phyloP scores from a whole-genome alignment of 2,888 invertebrate species.

The Meghimatium bilineatum region DNA sequence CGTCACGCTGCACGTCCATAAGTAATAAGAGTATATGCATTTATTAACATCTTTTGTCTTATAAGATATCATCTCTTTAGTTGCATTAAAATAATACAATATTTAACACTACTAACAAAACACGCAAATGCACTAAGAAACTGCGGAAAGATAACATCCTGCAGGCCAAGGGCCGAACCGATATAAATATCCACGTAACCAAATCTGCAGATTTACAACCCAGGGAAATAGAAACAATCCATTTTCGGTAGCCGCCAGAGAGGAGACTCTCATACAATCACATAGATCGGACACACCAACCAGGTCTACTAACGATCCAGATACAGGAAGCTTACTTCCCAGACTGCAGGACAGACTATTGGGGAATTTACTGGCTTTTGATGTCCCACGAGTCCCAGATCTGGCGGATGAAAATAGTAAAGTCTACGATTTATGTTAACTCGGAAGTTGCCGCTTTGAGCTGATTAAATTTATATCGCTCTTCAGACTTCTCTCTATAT shows the following conservation, averaged over 20 bases:
- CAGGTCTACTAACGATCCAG: not conserved
- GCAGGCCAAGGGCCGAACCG: too few species aligned
- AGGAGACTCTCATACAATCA: not conserved
- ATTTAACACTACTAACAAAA: too few species aligned
- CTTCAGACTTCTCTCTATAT: not conserved
- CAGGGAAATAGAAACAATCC: not conserved
- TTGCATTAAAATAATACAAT: too few species aligned
- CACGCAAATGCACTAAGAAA: too few species aligned
- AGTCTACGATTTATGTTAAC: not conserved
- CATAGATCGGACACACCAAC: not conserved
- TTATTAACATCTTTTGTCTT: too few species aligned
- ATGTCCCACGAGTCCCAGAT: not conserved
- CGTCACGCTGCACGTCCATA: too few species aligned
- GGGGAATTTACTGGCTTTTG: not conserved
- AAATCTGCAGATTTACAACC: not conserved
- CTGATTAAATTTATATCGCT: not conserved
- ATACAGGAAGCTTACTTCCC: not conserved
- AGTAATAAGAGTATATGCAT: too few species aligned
- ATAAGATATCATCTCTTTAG: too few species aligned
- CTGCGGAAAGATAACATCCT: too few species aligned
- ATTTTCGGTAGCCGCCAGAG: not conserved
- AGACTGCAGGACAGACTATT: not conserved
- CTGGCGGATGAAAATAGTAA: conserved; percentile 4
- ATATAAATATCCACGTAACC: not conserved
- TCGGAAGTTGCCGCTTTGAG: not conserved